These are phyloP conservation scores for Bugulina stolonifera DNA, from an alignment of 2,888 invertebrate species.

Conservation along the genomic window DNA sequence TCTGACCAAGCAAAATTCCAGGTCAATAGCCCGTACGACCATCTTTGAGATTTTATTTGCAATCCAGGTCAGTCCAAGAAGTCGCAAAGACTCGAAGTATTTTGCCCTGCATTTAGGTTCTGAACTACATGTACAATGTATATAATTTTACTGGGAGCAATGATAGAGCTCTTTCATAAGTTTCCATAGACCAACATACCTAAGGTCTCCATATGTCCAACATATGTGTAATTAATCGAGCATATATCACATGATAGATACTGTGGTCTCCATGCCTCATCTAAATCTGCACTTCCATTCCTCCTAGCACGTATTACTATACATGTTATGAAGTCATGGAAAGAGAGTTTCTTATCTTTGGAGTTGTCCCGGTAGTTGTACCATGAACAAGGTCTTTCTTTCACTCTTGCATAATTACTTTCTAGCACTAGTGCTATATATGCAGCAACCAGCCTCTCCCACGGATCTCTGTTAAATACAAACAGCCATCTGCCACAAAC, in stretches of 20 bases:
- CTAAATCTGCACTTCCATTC: background rate
- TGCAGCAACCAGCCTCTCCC: background rate
- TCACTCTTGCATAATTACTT: background rate
- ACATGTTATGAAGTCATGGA: background rate
- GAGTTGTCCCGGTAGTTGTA: background rate
- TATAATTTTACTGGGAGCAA: background rate
- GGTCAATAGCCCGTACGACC: no score
- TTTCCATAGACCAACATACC: background rate
- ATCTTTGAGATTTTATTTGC: no score
- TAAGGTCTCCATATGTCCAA: constrained; percentile 20
- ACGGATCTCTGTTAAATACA: constrained; percentile 7
- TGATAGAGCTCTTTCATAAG: background rate
- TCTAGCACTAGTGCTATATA: background rate
- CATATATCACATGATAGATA: constrained; percentile 9
- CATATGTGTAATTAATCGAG: background rate
- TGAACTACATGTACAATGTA: no score
- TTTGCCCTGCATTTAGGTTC: no score
- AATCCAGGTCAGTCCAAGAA: no score
- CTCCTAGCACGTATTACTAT: background rate
- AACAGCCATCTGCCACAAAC: no score
- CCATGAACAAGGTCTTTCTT: background rate
- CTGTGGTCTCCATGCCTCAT: constrained; percentile 8
- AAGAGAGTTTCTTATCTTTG: background rate
- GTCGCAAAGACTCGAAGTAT: no score
- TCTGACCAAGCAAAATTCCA: no score